A percentile compares a stretch with the other conserved stretches of the same genome.
Conservation (phyloP, 2,797 vertebrate species). For the Chlorospingus flavigularis region DNA sequence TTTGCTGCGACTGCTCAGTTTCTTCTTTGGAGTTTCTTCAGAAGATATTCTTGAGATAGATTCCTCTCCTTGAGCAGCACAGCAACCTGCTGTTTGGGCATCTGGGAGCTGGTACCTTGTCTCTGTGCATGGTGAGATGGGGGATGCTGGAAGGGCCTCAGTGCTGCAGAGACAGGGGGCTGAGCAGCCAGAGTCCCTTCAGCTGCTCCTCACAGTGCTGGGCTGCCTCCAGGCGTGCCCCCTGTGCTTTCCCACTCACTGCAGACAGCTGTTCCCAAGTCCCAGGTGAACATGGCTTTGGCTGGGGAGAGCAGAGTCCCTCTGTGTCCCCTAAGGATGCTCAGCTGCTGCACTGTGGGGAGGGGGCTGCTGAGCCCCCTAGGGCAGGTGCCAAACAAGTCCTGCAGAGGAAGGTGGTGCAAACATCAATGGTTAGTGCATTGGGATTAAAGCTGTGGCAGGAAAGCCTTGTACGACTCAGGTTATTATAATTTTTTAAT, state of each 20-base stretch:
- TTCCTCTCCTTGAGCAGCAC: background rate
- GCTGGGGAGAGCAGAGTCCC: background rate
- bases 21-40: background rate
- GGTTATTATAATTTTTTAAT: background rate
- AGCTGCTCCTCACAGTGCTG: background rate
- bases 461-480: background rate
- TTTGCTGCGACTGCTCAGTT: background rate
- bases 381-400: background rate
- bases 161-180: rapidly evolving
- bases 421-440: background rate
- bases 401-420: background rate
- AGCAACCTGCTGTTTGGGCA: background rate
- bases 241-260: background rate
- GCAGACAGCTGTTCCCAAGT: background rate
- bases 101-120: background rate
- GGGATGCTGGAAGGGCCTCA: background rate
- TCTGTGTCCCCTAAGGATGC: background rate
- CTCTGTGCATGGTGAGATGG: background rate
- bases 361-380: background rate
- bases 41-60: background rate
- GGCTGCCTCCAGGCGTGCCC: background rate
- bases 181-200: background rate
- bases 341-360: background rate
- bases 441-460: background rate
- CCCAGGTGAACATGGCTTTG: background rate